Conservation (phyloP, 2,888 invertebrate species). For the Punctoribates punctum region DNA sequence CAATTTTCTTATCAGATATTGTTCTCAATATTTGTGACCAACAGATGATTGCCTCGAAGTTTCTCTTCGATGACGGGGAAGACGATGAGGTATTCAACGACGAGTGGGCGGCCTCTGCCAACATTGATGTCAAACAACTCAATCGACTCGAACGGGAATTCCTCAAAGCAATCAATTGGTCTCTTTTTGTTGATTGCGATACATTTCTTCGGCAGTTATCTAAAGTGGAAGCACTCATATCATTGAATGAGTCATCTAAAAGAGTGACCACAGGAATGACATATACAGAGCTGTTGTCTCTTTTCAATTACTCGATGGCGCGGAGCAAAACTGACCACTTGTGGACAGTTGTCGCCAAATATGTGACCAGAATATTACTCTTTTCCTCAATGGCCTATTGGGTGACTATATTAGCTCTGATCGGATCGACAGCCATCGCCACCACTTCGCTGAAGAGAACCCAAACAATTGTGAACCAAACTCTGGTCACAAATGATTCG, state of each 20-base stretch:
- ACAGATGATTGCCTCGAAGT: conserved; percentile 94
- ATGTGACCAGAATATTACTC: not conserved
- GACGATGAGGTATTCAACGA: conserved; percentile 84
- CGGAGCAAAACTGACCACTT: not conserved
- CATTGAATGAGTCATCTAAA: conserved; percentile 35
- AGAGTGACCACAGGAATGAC: conserved; percentile 37
- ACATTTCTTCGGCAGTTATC: conserved; percentile 35
- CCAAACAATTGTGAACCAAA: conserved; percentile 6
- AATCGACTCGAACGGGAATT: conserved; percentile 82
- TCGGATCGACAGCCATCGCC: conserved; percentile 11
- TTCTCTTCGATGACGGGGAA: conserved; percentile 85
- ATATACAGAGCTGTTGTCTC: conserved; percentile 41
- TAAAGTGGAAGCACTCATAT: conserved; percentile 39
- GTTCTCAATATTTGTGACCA: conserved; percentile 37
- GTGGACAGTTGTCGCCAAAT: not conserved
- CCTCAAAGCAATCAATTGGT: conserved; percentile 70
- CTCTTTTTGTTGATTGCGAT: conserved; percentile 41
- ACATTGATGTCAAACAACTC: conserved; percentile 67
- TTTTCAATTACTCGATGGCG: conserved; percentile 31
- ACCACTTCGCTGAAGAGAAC: conserved; percentile 10
- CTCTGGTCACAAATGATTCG: not conserved
- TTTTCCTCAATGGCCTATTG: conserved; percentile 1
- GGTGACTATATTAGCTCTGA: conserved; percentile 9
- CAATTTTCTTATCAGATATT: not conserved
- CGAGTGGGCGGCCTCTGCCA: conserved; percentile 86